These are phyloP conservation scores for Trigoniulus corallinus DNA, from an alignment of 1,140 invertebrate species.

Conservation along the genomic window DNA sequence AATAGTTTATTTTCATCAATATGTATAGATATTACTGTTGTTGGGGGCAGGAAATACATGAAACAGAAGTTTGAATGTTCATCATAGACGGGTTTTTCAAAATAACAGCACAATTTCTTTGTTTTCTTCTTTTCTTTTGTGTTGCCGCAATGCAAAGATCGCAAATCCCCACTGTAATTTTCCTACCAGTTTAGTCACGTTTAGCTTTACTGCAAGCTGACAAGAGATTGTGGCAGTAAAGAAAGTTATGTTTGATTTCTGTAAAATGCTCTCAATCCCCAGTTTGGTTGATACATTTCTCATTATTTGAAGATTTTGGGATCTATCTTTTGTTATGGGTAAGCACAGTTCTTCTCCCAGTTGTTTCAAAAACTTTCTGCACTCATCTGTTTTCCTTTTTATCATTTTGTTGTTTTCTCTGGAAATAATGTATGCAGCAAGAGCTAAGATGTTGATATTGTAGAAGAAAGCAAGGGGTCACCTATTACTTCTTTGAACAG, in stretches of 20 bases:
- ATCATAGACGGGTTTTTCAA: neutral
- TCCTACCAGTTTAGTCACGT: neutral
- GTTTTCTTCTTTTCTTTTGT: neutral
- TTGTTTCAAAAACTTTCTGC: neutral
- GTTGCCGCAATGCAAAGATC: neutral
- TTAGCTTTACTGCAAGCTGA: neutral
- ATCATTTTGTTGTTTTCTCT: neutral
- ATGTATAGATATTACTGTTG: too few species aligned
- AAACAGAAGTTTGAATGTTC: too few species aligned
- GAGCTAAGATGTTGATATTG: slow-evolving; percentile 9
- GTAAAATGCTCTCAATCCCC: neutral
- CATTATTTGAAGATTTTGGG: too few species aligned
- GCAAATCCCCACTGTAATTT: neutral
- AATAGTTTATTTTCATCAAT: too few species aligned
- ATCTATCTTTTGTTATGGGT: neutral
- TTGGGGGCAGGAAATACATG: too few species aligned
- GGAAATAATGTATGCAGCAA: neutral
- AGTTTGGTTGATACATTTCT: too few species aligned
- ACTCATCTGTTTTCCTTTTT: neutral
- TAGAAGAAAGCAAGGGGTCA: slow-evolving; percentile 11
- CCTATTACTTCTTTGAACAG: slow-evolving; percentile 6
- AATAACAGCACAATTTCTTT: neutral
- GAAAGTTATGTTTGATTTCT: neutral
- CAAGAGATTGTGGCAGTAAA: too few species aligned
- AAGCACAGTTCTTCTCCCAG: neutral